These are phyloP conservation scores for Osmoderma eremita DNA, from an alignment of 2,888 invertebrate genomes.

Conservation along the genomic window DNA sequence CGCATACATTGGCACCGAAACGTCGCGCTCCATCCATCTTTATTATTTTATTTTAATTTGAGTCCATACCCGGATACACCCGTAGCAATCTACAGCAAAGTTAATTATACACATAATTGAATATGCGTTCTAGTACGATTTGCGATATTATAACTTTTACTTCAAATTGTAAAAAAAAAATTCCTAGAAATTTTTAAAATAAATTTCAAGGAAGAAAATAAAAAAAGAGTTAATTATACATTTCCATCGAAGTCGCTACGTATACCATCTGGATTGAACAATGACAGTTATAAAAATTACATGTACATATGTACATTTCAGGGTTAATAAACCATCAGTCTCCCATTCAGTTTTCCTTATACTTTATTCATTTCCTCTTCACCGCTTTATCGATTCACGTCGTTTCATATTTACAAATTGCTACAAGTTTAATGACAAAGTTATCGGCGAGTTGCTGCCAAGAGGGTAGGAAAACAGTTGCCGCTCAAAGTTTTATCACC, in stretches of 20 bases:
- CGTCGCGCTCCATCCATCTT: too few species aligned
- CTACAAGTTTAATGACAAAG: slow-evolving; percentile 33
- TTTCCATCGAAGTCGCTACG: background rate
- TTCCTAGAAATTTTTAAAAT: too few species aligned
- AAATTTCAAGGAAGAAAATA: too few species aligned
- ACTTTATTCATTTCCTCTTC: slow-evolving; percentile 28
- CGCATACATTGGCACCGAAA: too few species aligned
- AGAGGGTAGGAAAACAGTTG: slow-evolving; percentile 21
- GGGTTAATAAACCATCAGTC: background rate
- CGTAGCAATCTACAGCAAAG: too few species aligned
- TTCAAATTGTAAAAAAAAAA: too few species aligned
- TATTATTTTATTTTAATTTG: too few species aligned
- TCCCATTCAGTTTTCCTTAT: slow-evolving; percentile 9
- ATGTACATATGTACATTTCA: background rate
- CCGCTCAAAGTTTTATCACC: slow-evolving; percentile 19
- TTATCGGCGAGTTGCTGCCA: slow-evolving; percentile 28
- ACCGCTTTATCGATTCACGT: slow-evolving; percentile 29
- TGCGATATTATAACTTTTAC: too few species aligned
- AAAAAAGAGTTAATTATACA: too few species aligned
- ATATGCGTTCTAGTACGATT: too few species aligned
- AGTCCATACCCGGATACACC: too few species aligned
- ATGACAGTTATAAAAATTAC: slow-evolving; percentile 22
- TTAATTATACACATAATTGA: too few species aligned
- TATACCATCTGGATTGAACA: background rate
- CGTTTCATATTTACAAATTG: slow-evolving; percentile 31